Base-by-base conservation (phyloP, 2,113 vertebrate species). In the Mungos mungo region DNA sequence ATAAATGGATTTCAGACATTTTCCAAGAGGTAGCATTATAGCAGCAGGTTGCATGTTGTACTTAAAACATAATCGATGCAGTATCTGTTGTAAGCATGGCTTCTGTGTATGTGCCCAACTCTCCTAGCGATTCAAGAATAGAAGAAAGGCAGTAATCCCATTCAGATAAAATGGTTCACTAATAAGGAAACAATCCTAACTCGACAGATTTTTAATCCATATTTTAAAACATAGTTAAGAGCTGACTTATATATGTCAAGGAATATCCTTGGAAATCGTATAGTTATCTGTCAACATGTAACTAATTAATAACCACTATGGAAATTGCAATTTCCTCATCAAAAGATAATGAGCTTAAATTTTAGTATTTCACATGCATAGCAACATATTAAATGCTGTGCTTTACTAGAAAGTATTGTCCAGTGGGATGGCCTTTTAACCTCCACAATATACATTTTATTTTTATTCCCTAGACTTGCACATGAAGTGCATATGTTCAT, bases 381-480 rank as follows among this genome's bases (percentile, higher is more conserved):
- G 94, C 97, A 88, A 45, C 89, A 38, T 89, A 65, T 76, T 94
- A 93, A 94, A 89, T 84, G 88, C 95, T 98, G 27, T 98, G 87
- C 95, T 94, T 90, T 33, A 90, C 50, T 85, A 88, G 90, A 92
- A 92, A 92, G 7, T 95, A 47, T 81, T 97, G 33, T 95, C 23
- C 50, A 94, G 15, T 96, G 80, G 33, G 95, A 74, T 98, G 93
- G 97, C 95, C 97, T 96, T 54, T 97, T 97, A 97, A 98, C 88
- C 85, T 97, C 94, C 96, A 96, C 97, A 95, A 88, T 95, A 95
- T 93, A 96, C 88, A 96, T 98, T 97, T 98, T 98, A 98, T 97
- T 98, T 98, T 98, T 98, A 97, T 98, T 98, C 88, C 92, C 88
- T 96, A 98, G 96, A 98, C 97, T 97, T 96, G 94, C 97, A 97